A percentile compares a stretch with the other conserved stretches of the same genome.
These are phyloP conservation scores for Ectemnius cavifrons DNA, from an alignment of 2,888 invertebrate species.

Conservation along the genomic window DNA sequence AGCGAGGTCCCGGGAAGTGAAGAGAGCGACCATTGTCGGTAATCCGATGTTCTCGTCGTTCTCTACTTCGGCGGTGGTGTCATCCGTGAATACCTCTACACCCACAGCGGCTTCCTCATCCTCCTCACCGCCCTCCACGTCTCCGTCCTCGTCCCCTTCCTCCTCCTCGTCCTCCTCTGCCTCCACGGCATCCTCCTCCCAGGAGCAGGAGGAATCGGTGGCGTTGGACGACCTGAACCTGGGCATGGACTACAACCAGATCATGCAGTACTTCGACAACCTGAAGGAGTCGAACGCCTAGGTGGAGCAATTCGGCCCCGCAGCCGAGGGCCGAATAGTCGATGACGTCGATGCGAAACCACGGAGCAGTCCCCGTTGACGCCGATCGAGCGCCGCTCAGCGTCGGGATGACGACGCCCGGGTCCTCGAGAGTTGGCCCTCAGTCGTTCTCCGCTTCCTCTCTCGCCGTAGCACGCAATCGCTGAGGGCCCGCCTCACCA, in stretches of 20 bases:
- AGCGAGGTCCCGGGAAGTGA: constrained; percentile 81
- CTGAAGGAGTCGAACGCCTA: constrained; percentile 96
- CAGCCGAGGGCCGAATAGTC: constrained; percentile 77
- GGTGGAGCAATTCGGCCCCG: constrained; percentile 87
- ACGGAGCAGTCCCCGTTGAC: constrained; percentile 44
- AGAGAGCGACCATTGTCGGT: constrained; percentile 91
- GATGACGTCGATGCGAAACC: constrained; percentile 53
- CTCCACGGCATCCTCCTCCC: constrained; percentile 61
- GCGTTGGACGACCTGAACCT: constrained; percentile 88
- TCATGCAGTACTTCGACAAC: constrained; percentile 99
- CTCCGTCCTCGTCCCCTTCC: constrained; percentile 73
- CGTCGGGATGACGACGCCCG: too few species aligned
- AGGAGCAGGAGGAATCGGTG: constrained; percentile 81
- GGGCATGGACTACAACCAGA: constrained; percentile 98
- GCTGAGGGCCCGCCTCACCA: constrained; percentile 29
- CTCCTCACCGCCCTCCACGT: constrained; percentile 69
- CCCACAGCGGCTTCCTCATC: constrained; percentile 57
- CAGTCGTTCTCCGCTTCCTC: constrained; percentile 37
- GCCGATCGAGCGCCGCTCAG: constrained; percentile 12
- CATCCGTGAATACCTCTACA: constrained; percentile 50
- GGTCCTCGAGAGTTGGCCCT: constrained; percentile 8
- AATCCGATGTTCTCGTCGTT: constrained; percentile 90
- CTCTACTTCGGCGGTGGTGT: constrained; percentile 64
- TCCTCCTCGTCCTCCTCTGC: constrained; percentile 72
- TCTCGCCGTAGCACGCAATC: constrained; percentile 28